Base-by-base conservation (phyloP, 2,888 invertebrate species). In the Latheticus oryzae region DNA sequence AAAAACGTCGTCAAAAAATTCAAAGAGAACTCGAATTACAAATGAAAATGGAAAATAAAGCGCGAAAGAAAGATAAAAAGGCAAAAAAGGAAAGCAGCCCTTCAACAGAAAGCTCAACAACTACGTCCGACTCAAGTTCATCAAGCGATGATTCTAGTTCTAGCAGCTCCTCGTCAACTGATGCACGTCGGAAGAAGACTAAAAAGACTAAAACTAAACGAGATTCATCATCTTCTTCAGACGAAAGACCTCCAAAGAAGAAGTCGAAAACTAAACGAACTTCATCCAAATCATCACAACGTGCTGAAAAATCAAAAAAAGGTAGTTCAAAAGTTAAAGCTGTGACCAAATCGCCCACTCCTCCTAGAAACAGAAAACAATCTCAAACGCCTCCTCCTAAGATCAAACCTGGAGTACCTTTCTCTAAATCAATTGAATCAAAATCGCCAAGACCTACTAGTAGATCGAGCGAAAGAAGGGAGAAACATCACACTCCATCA, bases 21-120 rank as follows among this genome's bases (percentile, higher is more conserved):
- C 89, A 90, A 76, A 83, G 89, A 70, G 90, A 91, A 81, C 80
- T 91, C 76, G 90, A 89, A 76, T 79, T 90, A 74, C 90, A 89
- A 79, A 81, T 89, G 83, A 89, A 88, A 82, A 88, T 88, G 83
- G 90, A 89, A 72, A 83, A 81, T 64, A 83, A 83, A 68, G 87
- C 88, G 76, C 85, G 86, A 68, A 85, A 87, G 62, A 87, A 88
- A 73, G 86, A 87, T 61, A 87, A 86, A 73, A 86, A 87, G 75
- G 74, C 76, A 40, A 88, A 87, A 77, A 82, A 85, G 67, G 86
- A 86, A 65, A 87, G 86, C 71, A 86, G 86, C 54, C 87, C 88
- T n/a, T 87, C 87, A 48, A 84, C 86, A 61, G 86, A 84, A 61
- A 86, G 84, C 58, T 85, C 86, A 35, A 85, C 85, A 58, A 80